Evolutionary conservation across 2,888 invertebrate genomes (phyloP), one percentile per base, ranked within the genome.

Genomic region (Ormyrus nitidulus): DNA sequence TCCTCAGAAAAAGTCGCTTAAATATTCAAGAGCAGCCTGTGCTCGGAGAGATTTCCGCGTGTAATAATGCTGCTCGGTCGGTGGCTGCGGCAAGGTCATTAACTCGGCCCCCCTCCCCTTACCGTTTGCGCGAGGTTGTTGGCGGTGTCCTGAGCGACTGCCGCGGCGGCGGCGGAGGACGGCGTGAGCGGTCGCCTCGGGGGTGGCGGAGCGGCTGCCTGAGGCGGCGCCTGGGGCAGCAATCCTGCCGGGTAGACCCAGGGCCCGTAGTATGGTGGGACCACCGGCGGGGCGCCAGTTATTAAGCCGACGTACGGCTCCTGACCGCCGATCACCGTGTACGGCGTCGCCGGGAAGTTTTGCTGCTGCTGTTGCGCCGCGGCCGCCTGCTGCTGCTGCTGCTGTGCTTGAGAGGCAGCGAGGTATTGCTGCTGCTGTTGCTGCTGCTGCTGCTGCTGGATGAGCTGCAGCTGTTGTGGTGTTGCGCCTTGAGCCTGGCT

Each of bases 221-320:
- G 92, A 77, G 93, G 93, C 46, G 90, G 90, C 68, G 90, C 91
- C 86, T 94, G 94, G 85, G 95, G 95, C 87, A 95, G 93, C 85
- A 95, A 92, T 89, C 95, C 94, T 65, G 95, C 94, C 61, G 97
- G 97, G 92, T 98, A 98, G 88, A 98, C 96, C 97, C 98, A 98
- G 51, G 97, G 97, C 70, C 95, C 95, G 91, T 98, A 98, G 92
- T 98, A 98, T 88, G 97, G 98, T 73, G 97, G 97, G 87, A 97
- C 92, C 77, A 93, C 93, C 3, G 89, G 87, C 11, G 89, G 89
- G 93, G 91, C 95, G 93, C 91, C 95, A 87, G 96, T 95, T 88
- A 97, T 93, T 79, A 96, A 94, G 87, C 94, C 93, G 88, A 96
- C 95, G 91, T 97, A 98, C 51, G 97, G 97, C 85, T 95, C 95